Evolutionary conservation across 2,888 invertebrate species (phyloP), one percentile per base, ranked within the genome.

Genomic region (Andrena hattorfiana): DNA sequence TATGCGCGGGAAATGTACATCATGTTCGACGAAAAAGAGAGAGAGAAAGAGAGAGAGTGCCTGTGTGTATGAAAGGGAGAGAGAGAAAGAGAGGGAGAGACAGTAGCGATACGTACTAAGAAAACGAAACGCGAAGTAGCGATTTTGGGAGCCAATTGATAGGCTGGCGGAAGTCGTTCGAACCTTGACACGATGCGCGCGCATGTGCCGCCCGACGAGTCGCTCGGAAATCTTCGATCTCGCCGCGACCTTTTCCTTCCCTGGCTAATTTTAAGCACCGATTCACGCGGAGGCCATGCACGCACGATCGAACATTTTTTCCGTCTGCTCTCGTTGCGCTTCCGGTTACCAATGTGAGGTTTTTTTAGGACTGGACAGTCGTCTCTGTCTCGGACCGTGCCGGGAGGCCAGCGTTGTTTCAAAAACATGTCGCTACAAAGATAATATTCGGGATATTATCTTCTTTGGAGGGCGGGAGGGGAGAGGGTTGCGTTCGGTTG

Each of bases 101-200:
- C 35, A 63, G 28, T 62, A 71, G 81, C 56, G 75, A 73, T 74
- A 86, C 82, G 82, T 85, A 85, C 78, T 85, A 85, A 85, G 70
- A 70, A 67, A 73, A 81, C 76, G 84, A 84, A 84, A 68, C 74
- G 71, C 69, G 67, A 82, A 84, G 81, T 28, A 51, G 78, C 63
- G 72, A 89, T 78, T 42, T 81, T 90, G 92, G 91, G 92, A 93
- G 93, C 92, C 93, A 93, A 93, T 90, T 91, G 92, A 93, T 91
- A 89, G 91, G 89, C 90, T 87, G 89, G 83, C 88, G 88, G 90
- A 89, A 91, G 89, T 90, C 90, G 90, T 90, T 91, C 86, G 89
- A 87, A 80, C 35, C 68, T 56, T 23, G 23, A 23, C 54, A 54
- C 42, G 51, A 35, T 6, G 42, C 32, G 20, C 10, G 63, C n/a